Conservation (phyloP, 1,140 invertebrate genomes). For the Megalopta genalis region DNA sequence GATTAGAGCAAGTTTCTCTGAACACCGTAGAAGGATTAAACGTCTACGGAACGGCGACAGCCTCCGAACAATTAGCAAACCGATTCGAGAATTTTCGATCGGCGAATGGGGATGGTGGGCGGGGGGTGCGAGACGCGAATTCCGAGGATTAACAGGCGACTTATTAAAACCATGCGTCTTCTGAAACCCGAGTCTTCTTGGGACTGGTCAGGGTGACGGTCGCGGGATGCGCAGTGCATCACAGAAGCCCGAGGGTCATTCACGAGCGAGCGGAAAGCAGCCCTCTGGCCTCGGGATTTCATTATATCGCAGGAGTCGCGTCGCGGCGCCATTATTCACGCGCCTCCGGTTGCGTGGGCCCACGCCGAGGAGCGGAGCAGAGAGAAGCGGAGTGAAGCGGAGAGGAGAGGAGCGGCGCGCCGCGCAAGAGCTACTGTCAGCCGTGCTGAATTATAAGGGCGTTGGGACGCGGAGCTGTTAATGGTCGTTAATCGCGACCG, state of each 20-base stretch:
- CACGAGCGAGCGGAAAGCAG: slow-evolving; percentile 47
- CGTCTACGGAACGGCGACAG: too few relatives aligned
- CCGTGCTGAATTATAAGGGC: slow-evolving; percentile 49
- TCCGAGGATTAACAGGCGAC: background rate
- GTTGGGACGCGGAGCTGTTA: slow-evolving; percentile 49
- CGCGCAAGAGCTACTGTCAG: slow-evolving; percentile 58
- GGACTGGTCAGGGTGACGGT: slow-evolving; percentile 45
- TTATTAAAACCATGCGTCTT: slow-evolving; percentile 4
- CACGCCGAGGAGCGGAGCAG: background rate
- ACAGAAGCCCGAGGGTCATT: slow-evolving; percentile 47
- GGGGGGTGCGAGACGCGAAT: background rate
- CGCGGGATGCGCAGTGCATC: slow-evolving; percentile 27
- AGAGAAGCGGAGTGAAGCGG: too few relatives aligned
- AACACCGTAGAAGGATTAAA: too few relatives aligned
- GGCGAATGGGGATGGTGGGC: too few relatives aligned
- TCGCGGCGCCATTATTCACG: slow-evolving; percentile 61
- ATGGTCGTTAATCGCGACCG: slow-evolving; percentile 48
- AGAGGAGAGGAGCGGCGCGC: background rate
- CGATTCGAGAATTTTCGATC: too few relatives aligned
- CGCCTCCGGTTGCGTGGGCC: slow-evolving; percentile 56
- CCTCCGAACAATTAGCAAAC: too few relatives aligned
- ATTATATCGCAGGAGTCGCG: slow-evolving; percentile 57
- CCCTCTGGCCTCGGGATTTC: slow-evolving; percentile 65
- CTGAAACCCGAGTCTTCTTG: slow-evolving; percentile 29
- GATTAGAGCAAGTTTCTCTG: too few relatives aligned